These are phyloP conservation scores for Muscicapa adusta DNA, from an alignment of 2,113 vertebrate species.

Conservation along the genomic window DNA sequence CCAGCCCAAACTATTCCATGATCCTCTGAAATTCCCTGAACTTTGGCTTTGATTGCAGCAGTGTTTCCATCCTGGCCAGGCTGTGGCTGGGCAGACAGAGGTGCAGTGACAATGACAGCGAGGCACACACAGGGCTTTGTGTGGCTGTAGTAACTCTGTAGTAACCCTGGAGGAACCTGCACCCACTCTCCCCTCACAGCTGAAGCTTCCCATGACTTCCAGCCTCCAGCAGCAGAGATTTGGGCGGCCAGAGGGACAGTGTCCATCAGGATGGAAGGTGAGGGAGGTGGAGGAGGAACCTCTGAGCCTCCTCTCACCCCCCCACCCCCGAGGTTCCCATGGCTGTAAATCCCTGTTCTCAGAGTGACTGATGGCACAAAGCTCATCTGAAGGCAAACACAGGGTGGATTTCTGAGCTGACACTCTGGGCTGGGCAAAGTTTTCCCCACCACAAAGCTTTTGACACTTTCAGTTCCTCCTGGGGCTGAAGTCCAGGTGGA, in stretches of 20 bases:
- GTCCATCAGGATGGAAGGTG: background rate
- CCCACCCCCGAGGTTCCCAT: rapidly evolving
- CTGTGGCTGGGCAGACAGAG: background rate
- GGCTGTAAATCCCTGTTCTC: background rate
- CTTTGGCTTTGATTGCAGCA: rapidly evolving
- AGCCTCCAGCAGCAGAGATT: background rate
- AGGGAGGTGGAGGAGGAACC: background rate
- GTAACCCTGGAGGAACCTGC: background rate
- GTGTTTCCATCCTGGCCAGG: background rate
- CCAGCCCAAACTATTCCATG: background rate
- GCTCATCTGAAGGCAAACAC: background rate
- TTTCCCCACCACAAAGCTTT: background rate
- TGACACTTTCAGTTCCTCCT: background rate
- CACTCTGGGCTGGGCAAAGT: background rate
- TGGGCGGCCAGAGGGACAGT: background rate
- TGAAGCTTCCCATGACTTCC: background rate
- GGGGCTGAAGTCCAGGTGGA: background rate
- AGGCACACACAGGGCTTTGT: background rate
- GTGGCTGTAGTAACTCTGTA: too few species aligned
- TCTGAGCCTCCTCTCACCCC: background rate
- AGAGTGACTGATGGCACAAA: background rate
- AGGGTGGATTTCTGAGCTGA: background rate
- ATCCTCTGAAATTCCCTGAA: background rate
- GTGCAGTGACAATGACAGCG: rapidly evolving
- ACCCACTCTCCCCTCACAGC: background rate